Evolutionary conservation across 2,888 invertebrate species (phyloP).

Genomic region (Teleogryllus oceanicus): DNA sequence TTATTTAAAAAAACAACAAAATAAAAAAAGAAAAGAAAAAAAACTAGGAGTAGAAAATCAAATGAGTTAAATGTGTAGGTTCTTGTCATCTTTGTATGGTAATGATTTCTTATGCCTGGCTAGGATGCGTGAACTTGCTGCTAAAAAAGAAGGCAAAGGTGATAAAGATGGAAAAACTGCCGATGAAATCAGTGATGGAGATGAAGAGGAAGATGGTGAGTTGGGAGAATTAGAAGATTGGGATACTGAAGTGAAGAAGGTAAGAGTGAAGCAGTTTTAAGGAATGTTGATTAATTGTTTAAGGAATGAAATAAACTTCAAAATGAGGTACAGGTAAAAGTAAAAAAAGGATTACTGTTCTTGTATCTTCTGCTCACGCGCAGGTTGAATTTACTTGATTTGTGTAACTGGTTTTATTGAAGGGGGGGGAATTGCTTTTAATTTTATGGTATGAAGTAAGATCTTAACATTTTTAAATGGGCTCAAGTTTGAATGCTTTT

Average conservation of each 20-base stretch:
- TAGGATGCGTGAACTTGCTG: slow-evolving; percentile 31
- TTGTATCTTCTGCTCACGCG: no score
- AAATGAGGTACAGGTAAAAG: slow-evolving; percentile 30
- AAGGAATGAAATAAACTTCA: not conserved
- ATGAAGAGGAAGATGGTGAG: slow-evolving; percentile 30
- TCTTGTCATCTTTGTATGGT: not conserved
- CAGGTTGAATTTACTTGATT: no score
- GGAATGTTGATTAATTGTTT: not conserved
- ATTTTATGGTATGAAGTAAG: no score
- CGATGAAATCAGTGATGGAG: slow-evolving; percentile 34
- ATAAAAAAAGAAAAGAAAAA: no score
- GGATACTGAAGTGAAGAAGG: slow-evolving; percentile 33
- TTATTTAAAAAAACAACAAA: no score
- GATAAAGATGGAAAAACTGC: slow-evolving; percentile 28
- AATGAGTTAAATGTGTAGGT: not conserved
- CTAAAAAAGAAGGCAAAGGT: slow-evolving; percentile 28
- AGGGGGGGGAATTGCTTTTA: no score
- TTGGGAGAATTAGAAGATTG: slow-evolving; percentile 31
- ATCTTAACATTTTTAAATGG: no score
- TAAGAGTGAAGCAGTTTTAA: not conserved
- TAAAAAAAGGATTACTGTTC: not conserved
- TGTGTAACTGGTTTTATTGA: no score
- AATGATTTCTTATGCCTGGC: slow-evolving; percentile 22
- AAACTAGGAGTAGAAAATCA: not conserved
- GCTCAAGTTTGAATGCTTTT: no score